Evolutionary conservation across 1,140 invertebrate genomes (phyloP).

Genomic region (Onthophagus taurus): DNA sequence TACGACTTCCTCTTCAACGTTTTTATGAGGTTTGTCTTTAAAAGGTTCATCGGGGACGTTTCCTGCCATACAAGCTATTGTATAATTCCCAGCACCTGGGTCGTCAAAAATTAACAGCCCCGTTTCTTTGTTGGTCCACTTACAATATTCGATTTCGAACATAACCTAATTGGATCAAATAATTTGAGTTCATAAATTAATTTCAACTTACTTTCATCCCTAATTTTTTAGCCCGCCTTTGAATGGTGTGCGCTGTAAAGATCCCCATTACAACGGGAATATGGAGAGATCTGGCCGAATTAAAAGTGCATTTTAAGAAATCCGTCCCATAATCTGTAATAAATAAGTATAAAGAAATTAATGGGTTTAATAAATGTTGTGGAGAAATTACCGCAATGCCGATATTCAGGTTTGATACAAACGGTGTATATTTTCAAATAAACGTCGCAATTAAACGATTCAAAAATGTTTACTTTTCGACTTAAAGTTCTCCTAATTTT

Average conservation of each 20-base stretch:
- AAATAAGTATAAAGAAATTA: too few relatives aligned
- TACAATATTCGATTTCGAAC: slow-evolving; percentile 45
- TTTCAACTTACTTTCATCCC: too few relatives aligned
- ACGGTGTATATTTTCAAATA: slow-evolving; percentile 36
- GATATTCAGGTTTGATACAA: slow-evolving; percentile 39
- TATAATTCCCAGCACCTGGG: slow-evolving; percentile 48
- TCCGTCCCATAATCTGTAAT: too few relatives aligned
- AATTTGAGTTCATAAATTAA: too few relatives aligned
- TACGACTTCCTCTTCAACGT: background rate
- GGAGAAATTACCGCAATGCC: slow-evolving; percentile 27
- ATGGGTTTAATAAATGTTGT: too few relatives aligned
- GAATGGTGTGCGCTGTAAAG: slow-evolving; percentile 41
- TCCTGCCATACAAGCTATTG: slow-evolving; percentile 47
- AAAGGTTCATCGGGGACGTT: slow-evolving; percentile 16
- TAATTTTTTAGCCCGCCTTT: slow-evolving; percentile 39
- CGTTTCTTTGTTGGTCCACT: slow-evolving; percentile 43
- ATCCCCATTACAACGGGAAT: slow-evolving; percentile 44
- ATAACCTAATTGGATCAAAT: too few relatives aligned
- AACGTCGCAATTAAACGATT: slow-evolving; percentile 25
- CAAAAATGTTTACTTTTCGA: slow-evolving; percentile 33
- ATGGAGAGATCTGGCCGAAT: slow-evolving; percentile 39
- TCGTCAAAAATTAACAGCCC: slow-evolving; percentile 46
- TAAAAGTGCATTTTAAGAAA: slow-evolving; percentile 37
- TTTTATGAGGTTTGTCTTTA: background rate
- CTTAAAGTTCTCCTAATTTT: slow-evolving; percentile 33